A percentile compares a stretch with the other conserved stretches of the same genome.
Conservation (phyloP, 2,113 vertebrate species). For the Myrmophylax atrothorax region DNA sequence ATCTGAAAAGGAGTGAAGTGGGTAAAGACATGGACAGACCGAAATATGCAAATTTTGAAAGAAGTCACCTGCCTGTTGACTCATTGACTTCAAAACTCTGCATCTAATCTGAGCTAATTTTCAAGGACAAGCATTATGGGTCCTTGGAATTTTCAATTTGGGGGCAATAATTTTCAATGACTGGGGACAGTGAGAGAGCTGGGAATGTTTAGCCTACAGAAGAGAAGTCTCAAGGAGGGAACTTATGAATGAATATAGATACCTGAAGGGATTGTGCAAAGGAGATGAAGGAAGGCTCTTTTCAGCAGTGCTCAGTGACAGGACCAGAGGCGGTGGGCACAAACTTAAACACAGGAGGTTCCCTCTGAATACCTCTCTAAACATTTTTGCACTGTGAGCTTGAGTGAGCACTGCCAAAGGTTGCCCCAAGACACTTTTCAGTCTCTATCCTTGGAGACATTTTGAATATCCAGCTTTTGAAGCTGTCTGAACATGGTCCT, state of each 20-base stretch:
- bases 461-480: not conserved
- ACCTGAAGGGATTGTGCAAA: not conserved
- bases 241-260: not conserved
- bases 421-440: not conserved
- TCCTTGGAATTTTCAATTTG: not conserved
- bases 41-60: not conserved
- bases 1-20: not conserved
- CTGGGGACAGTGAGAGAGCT: not conserved
- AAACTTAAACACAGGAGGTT: not conserved
- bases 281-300: not conserved
- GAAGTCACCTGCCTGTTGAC: not conserved
- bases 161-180: not conserved
- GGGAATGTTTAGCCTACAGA: not conserved
- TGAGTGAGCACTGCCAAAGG: rapidly evolving
- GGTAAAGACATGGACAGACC: not conserved
- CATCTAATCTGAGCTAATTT: not conserved
- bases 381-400: not conserved
- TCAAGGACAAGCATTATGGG: not conserved
- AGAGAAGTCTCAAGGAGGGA: not conserved
- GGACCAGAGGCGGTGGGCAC: not conserved
- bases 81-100: not conserved
- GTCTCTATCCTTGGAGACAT: not conserved
- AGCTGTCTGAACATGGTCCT: not conserved
- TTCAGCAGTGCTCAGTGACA: not conserved
- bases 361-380: not conserved